Conservation (phyloP, 2,113 vertebrate species). For the Brienomyrus brachyistius region DNA sequence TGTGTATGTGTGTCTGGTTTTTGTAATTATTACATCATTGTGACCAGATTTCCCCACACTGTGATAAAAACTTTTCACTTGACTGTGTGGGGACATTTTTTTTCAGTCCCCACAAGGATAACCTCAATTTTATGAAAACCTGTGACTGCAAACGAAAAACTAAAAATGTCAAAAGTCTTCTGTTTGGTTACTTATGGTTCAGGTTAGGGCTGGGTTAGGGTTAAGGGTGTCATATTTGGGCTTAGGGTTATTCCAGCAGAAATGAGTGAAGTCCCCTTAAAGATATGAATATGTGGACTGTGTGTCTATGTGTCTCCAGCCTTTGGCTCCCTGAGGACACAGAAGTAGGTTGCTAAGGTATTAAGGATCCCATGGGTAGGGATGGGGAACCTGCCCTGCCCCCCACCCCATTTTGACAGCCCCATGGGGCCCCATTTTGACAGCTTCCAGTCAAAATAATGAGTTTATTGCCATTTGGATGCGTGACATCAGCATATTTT, state of each 20-base stretch:
- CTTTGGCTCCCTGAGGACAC: conserved; percentile 18
- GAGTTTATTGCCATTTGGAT: conserved; percentile 53
- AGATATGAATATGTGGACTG: neutral
- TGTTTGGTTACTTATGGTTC: neutral
- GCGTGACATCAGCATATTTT: conserved; percentile 25
- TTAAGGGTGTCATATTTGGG: neutral
- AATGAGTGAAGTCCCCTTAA: neutral
- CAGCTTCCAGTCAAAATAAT: conserved; percentile 59
- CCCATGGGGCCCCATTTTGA: conserved; percentile 19
- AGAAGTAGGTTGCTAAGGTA: conserved; percentile 33
- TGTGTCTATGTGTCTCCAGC: neutral
- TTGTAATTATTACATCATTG: neutral
- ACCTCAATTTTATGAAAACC: neutral
- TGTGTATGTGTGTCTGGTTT: neutral
- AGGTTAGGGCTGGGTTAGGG: neutral
- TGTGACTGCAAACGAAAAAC: neutral
- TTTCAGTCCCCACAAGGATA: neutral
- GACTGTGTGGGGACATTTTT: neutral
- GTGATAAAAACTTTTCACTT: neutral
- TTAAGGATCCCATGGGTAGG: neutral
- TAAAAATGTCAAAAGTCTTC: neutral
- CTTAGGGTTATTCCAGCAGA: neutral
- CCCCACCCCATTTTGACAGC: conserved; percentile 34
- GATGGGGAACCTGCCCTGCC: neutral
- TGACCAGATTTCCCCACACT: neutral